Conservation (phyloP, 1,140 invertebrate species). For the Papilio glaucus region DNA sequence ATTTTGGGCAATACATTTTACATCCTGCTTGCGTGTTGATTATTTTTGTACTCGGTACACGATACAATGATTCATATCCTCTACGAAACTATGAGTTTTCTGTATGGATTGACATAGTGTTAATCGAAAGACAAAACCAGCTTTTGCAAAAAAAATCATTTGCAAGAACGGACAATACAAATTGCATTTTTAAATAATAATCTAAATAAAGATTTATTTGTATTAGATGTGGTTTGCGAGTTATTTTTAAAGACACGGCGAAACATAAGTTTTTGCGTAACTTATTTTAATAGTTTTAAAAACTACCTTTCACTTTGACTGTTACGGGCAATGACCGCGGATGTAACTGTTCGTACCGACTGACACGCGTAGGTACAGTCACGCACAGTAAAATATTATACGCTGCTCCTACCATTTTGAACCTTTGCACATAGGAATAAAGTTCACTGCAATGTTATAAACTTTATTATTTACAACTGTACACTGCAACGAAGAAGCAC, state of each 20-base stretch:
- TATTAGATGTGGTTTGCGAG: neutral
- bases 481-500: neutral
- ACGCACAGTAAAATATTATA: neutral
- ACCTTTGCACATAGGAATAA: neutral
- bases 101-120: too few relatives aligned
- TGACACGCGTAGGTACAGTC: neutral
- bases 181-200: too few relatives aligned
- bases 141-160: too few relatives aligned
- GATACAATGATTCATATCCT: too few relatives aligned
- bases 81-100: too few relatives aligned
- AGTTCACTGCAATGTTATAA: neutral
- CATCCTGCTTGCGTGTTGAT: too few relatives aligned
- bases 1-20: neutral
- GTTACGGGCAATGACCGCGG: slow-evolving; percentile 21
- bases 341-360: neutral
- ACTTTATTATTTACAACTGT: neutral
- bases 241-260: neutral
- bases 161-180: too few relatives aligned
- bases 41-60: too few relatives aligned
- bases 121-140: too few relatives aligned
- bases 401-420: neutral
- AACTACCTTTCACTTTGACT: neutral
- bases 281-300: neutral
- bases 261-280: neutral
- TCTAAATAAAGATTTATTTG: too few relatives aligned